These are phyloP conservation scores for Cydia splendana DNA, from an alignment of 1,140 invertebrate genomes.

Conservation along the genomic window DNA sequence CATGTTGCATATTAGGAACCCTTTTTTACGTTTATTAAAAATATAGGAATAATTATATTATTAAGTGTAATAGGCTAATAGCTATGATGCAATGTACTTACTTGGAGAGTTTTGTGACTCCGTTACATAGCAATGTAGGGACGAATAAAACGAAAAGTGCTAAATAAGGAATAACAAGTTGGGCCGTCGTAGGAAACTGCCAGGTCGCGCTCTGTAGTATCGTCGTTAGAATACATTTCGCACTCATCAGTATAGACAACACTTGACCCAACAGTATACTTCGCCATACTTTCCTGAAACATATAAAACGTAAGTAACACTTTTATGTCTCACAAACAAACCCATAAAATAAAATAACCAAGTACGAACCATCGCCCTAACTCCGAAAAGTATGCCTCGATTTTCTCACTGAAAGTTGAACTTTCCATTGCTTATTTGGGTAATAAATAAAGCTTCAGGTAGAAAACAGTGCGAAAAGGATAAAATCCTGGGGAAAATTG, in stretches of 20 bases:
- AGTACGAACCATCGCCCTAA: slow-evolving; percentile 83
- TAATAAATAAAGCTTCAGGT: slow-evolving; percentile 36
- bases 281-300: slow-evolving; percentile 86
- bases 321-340: slow-evolving; percentile 40
- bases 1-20: too few relatives aligned
- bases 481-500: slow-evolving; percentile 34
- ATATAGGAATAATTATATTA: too few relatives aligned
- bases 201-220: slow-evolving; percentile 85
- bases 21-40: too few relatives aligned
- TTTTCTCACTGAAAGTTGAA: slow-evolving; percentile 82
- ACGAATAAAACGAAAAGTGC: slow-evolving; percentile 88
- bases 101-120: slow-evolving; percentile 85
- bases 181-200: slow-evolving; percentile 87
- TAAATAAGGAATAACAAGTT: slow-evolving; percentile 90
- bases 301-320: slow-evolving; percentile 33
- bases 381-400: slow-evolving; percentile 84
- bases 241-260: slow-evolving; percentile 87
- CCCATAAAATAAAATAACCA: slow-evolving; percentile 35
- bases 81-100: slow-evolving; percentile 59
- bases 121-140: slow-evolving; percentile 86
- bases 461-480: slow-evolving; percentile 37
- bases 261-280: slow-evolving; percentile 89
- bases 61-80: neutral
- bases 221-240: slow-evolving; percentile 88
- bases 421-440: slow-evolving; percentile 55